phyloP scores from a whole-genome alignment of 1,140 invertebrate species.

The Thalassaphorura encarpata region DNA sequence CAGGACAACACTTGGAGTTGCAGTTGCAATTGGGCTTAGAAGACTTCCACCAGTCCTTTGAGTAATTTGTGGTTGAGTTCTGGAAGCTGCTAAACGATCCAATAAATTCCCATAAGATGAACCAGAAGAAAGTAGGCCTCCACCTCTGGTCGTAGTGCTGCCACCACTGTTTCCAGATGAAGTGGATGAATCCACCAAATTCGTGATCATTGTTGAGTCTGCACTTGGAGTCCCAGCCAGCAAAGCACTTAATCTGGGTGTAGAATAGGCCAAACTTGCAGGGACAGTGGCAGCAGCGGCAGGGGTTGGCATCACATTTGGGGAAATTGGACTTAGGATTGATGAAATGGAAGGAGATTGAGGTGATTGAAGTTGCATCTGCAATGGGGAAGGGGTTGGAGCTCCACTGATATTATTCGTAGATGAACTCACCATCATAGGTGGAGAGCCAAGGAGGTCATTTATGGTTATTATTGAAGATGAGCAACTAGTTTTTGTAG shows the following conservation, averaged over 20 bases:
- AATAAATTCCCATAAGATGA: conserved; percentile 25
- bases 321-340: conserved; percentile 16
- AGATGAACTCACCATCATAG: conserved; percentile 16
- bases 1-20: conserved; percentile 29
- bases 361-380: background rate
- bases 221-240: conserved; percentile 27
- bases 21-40: conserved; percentile 30
- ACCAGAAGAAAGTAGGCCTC: background rate
- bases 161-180: background rate
- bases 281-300: background rate
- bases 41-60: conserved; percentile 16
- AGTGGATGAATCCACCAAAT: background rate
- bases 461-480: conserved; percentile 17
- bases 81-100: conserved; percentile 23
- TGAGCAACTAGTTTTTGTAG: background rate
- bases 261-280: conserved; percentile 19
- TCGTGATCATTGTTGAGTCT: conserved; percentile 7
- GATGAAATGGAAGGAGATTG: conserved; percentile 3
- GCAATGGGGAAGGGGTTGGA: background rate
- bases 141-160: background rate
- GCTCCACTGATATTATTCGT: background rate
- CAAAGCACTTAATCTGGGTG: conserved; percentile 28
- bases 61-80: conserved; percentile 12
- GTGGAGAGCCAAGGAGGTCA: conserved; percentile 28
- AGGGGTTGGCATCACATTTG: background rate